Base-by-base conservation (phyloP, 2,113 vertebrate genomes). In the Melanerpes aurifrons region DNA sequence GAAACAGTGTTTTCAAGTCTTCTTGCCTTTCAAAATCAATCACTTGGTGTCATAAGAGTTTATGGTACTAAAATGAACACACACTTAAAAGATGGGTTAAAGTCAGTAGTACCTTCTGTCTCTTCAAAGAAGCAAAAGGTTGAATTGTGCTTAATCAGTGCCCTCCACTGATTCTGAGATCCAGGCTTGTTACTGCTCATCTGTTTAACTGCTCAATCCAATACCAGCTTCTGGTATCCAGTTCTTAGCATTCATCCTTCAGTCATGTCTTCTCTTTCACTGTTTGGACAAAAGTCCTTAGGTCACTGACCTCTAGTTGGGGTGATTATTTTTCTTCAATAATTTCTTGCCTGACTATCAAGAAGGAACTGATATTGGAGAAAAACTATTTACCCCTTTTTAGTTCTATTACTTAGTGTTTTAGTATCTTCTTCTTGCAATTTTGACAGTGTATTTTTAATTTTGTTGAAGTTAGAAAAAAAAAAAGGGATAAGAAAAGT, bases 121-220 rank as follows among this genome's bases (percentile, higher is more conserved):
- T 74, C 59, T 68, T 91, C 57, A 82, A 82, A 70, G 35, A 48
- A 91, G 37, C 0, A 16, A 56, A 91, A 61, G 57, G 59, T 43
- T 92, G 61, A 73, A 47, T 79, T 92, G 47, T 79, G 47, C n/a
- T 74, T 91, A 82, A 92, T 94, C 48, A 68, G 53, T 93, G 47
- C 21, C 26, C 26, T 89, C 26, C 25, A 70, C 82, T 0, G 2
- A 22, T 82, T 81, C 54, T 24, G 40, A 82, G 20, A 82, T 87
- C 12, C 40, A 58, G 58, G 21, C 71, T 82, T 91, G 62, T 61
- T 74, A 28, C 26, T 69, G 53, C 77, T 50, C 3, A 2, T 61
- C 37, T 90, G 18, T 40, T 58, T 66, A 79, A 37, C 58, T 92
- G 14, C 61, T 87, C 50, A 62, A 3, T 92, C 40, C n/a, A 79